phyloP scores from a whole-genome alignment of 2,888 invertebrate genomes.

The Eristalis tenax region DNA sequence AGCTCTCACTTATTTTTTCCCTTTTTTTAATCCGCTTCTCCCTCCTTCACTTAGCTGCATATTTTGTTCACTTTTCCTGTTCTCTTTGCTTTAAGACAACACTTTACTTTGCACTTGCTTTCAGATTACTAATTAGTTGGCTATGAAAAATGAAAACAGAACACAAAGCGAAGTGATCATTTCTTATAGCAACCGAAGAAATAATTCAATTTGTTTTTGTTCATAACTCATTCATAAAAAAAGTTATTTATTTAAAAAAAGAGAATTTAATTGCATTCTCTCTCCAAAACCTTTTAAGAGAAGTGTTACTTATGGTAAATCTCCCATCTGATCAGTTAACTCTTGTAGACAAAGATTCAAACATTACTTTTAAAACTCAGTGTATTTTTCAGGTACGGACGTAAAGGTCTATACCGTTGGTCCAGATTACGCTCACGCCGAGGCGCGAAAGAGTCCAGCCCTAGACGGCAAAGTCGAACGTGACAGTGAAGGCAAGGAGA shows the following conservation, averaged over 20 bases:
- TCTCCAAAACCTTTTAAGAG: constrained; percentile 50
- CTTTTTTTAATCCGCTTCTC: background rate
- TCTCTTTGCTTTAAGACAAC: constrained; percentile 33
- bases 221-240: constrained; percentile 56
- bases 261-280: background rate
- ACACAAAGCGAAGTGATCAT: constrained; percentile 21
- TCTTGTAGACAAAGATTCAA: constrained; percentile 77
- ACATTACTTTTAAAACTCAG: constrained; percentile 82
- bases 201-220: constrained; percentile 35
- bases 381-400: constrained; percentile 84
- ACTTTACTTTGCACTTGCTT: constrained; percentile 57
- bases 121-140: constrained; percentile 56
- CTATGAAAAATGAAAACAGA: constrained; percentile 31
- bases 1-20: background rate
- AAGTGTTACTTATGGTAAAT: constrained; percentile 65
- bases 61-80: background rate
- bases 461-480: constrained; percentile 99
- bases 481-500: constrained; percentile 98
- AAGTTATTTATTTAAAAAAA: constrained; percentile 4
- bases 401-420: constrained; percentile 98
- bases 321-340: constrained; percentile 71
- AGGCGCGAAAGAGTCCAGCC: constrained; percentile 99
- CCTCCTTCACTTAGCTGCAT: background rate
- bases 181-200: constrained; percentile 33
- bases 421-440: constrained; percentile 99